Evolutionary conservation across 2,113 vertebrate genomes (phyloP), one percentile per base, ranked within the genome.

Genomic region (Procavia capensis): DNA sequence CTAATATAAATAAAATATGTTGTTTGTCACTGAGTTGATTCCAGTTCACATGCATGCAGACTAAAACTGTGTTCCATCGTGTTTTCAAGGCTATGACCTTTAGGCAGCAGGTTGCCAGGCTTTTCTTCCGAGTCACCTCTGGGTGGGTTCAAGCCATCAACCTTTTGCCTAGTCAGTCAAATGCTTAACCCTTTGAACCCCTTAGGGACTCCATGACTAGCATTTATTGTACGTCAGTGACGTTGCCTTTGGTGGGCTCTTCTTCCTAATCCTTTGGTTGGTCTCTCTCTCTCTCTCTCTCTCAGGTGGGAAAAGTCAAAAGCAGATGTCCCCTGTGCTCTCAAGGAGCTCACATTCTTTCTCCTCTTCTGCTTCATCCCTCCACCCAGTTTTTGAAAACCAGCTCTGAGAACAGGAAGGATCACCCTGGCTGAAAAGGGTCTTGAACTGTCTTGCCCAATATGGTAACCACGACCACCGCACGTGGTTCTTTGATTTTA

Each of bases 321-420:
- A 10, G 36, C 39, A 43, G 59, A 59, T 0, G 0, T 29, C 20
- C 0, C 14, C 57, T 9, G 22, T 0, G 45, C 39, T 61, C 31
- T 43, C 36, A n/a, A 20, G 27, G 19, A 59, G 29, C 59, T 80
- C 29, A 4, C 3, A 41, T 34, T 43, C 39, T 61, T 3, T 16
- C 43, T 43, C 29, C 34, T 66, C 6, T 34, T 81, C 68, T 25
- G 7, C 41, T 57, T 43, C 2, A 8, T 1, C 31, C 70, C n/a
- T 85, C 54, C 20, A 39, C 59, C 24, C 34, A 27, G n/a, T 43
- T 66, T 57, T 85, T 31, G 20, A 16, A 85, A 89, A 59, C 22
- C 16, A 1, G 11, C 36, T 88, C 43, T 39, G 72, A 88, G 70
- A 22, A 83, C 13, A 50, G 4, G 22, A 61, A 85, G 47, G 16